Conservation (phyloP, 2,888 invertebrate species). For the Tribolium freemani region DNA sequence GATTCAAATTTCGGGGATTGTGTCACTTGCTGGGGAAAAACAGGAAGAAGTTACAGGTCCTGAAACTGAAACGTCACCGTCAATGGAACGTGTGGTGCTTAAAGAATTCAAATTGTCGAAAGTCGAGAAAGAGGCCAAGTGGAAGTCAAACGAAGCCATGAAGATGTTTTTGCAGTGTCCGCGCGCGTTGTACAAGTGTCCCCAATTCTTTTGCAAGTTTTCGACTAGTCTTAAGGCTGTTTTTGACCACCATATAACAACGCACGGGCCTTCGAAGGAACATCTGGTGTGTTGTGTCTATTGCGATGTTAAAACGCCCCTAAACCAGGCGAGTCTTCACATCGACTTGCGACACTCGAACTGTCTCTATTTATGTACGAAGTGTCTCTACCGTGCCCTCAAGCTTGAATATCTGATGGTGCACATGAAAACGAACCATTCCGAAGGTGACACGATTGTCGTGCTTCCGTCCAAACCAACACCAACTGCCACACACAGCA, state of each 20-base stretch:
- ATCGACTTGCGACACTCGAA: slow-evolving; percentile 74
- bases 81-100: slow-evolving; percentile 43
- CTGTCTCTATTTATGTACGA: slow-evolving; percentile 75
- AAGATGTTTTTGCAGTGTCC: slow-evolving; percentile 53
- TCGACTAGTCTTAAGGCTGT: slow-evolving; percentile 62
- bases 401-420: slow-evolving; percentile 73
- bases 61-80: too few relatives aligned
- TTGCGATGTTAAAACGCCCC: slow-evolving; percentile 67
- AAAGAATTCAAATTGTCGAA: slow-evolving; percentile 53
- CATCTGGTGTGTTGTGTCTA: slow-evolving; percentile 70
- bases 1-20: slow-evolving; percentile 65
- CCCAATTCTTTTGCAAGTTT: slow-evolving; percentile 69
- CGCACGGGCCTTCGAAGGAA: slow-evolving; percentile 56
- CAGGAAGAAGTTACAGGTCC: not conserved
- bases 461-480: slow-evolving; percentile 54
- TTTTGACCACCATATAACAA: slow-evolving; percentile 67
- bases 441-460: slow-evolving; percentile 47
- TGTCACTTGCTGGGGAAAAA: slow-evolving; percentile 55
- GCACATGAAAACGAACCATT: slow-evolving; percentile 69
- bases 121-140: slow-evolving; percentile 49
- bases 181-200: slow-evolving; percentile 72
- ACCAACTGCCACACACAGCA: slow-evolving; percentile 42
- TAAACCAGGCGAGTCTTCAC: slow-evolving; percentile 68
- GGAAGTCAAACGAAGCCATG: slow-evolving; percentile 64
- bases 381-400: slow-evolving; percentile 79